Conservation (phyloP, 2,797 vertebrate species). For the Amblyraja radiata region DNA sequence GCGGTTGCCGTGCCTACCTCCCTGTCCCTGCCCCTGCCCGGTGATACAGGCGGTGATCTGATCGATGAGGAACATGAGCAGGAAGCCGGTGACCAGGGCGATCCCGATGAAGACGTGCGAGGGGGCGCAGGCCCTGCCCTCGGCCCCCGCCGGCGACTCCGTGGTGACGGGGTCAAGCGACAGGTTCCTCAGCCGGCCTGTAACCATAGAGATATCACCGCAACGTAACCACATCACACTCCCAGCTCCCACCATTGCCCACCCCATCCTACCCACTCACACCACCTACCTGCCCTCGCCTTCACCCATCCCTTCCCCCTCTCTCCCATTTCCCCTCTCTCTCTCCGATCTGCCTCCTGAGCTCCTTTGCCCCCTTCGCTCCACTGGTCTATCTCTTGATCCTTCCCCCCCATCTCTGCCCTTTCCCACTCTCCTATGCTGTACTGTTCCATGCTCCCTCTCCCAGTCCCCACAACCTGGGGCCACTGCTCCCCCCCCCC, state of each 20-base stretch:
- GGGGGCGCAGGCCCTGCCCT: conserved; percentile 30
- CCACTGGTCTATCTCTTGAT: no score
- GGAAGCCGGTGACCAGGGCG: conserved; percentile 64
- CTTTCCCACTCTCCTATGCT: no score
- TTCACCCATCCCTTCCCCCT: no score
- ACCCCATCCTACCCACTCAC: background rate
- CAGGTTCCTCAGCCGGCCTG: background rate
- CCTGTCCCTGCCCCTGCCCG: conserved; percentile 44
- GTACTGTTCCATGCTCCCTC: no score
- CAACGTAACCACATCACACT: no score
- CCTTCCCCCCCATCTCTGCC: no score
- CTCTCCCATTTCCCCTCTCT: no score
- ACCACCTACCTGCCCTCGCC: background rate
- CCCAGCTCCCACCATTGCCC: no score
- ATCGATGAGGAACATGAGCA: conserved; percentile 70
- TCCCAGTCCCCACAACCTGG: no score
- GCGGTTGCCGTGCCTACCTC: background rate
- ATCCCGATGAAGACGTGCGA: conserved; percentile 61
- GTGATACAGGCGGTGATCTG: conserved; percentile 61
- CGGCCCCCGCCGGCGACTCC: background rate
- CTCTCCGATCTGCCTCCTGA: no score
- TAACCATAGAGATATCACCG: background rate
- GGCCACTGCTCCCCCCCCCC: no score
- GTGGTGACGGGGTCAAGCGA: background rate
- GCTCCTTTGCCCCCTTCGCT: no score